Conservation (phyloP, 1,140 invertebrate genomes). For the Conopomorpha cramerella region DNA sequence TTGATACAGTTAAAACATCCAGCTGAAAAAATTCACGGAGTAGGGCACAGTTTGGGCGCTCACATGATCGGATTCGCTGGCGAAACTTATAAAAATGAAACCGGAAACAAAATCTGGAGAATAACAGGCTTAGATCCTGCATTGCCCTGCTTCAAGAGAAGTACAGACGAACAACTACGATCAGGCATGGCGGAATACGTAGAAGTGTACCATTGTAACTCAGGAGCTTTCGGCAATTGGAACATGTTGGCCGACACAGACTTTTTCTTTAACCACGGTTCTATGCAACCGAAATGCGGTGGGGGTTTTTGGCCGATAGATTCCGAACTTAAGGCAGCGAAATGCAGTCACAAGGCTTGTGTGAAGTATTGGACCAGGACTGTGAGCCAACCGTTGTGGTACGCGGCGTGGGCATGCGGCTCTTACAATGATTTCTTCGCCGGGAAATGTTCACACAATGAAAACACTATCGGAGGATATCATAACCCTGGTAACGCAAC, state of each 20-base stretch:
- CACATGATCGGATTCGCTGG: constrained; percentile 82
- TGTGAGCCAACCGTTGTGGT: constrained; percentile 46
- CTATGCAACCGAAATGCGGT: constrained; percentile 54
- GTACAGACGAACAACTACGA: constrained; percentile 60
- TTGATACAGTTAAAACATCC: constrained; percentile 17
- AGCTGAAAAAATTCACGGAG: constrained; percentile 66
- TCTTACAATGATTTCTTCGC: constrained; percentile 32
- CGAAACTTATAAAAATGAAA: constrained; percentile 42
- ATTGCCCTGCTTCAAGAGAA: constrained; percentile 66
- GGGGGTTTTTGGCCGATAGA: constrained; percentile 39
- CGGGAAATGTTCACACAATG: constrained; percentile 26
- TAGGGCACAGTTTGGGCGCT: constrained; percentile 85
- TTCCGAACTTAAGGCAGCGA: constrained; percentile 42
- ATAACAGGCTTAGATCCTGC: constrained; percentile 76
- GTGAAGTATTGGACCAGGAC: constrained; percentile 68
- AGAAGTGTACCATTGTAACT: constrained; percentile 79
- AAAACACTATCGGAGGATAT: constrained; percentile 36
- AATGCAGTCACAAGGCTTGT: constrained; percentile 69
- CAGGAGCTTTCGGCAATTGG: constrained; percentile 70
- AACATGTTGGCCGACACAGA: constrained; percentile 69
- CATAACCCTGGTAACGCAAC: constrained; percentile 46
- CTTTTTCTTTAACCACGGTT: constrained; percentile 81
- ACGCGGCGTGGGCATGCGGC: constrained; percentile 33
- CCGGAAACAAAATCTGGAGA: constrained; percentile 57
- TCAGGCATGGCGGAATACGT: constrained; percentile 66